Evolutionary conservation across 2,797 vertebrate species (phyloP).

Genomic region (Threskiornis aethiopicus): DNA sequence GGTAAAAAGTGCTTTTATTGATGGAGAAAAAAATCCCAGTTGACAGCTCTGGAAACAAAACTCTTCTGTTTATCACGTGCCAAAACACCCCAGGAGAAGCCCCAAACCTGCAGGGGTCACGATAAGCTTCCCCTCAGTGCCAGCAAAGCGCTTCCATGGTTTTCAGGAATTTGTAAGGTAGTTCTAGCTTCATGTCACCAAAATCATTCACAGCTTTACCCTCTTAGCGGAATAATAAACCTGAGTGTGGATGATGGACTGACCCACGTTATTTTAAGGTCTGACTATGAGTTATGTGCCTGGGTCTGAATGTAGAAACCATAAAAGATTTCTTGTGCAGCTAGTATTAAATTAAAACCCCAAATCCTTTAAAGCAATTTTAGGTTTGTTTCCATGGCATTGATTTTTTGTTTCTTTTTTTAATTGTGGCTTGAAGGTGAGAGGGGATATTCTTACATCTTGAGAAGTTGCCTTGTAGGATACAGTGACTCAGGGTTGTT

Average conservation of each 20-base stretch:
- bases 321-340: not conserved
- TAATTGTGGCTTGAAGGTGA: not conserved
- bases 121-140: not conserved
- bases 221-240: not conserved
- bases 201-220: not conserved
- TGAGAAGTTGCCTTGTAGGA: not conserved
- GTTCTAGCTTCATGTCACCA: accelerated
- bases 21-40: not conserved
- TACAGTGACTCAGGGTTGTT: not conserved
- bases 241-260: not conserved
- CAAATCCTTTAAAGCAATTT: not conserved
- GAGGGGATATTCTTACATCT: not conserved
- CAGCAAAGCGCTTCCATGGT: not conserved
- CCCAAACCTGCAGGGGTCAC: not conserved
- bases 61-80: not conserved
- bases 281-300: not conserved
- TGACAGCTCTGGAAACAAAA: not conserved
- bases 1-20: not conserved
- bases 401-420: not conserved
- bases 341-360: not conserved
- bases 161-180: not conserved
- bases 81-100: not conserved
- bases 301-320: not conserved
- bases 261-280: not conserved
- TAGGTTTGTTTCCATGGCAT: conserved; percentile 3